These are phyloP conservation scores for Callimorpha dominula DNA, from an alignment of 2,888 invertebrate species.

Conservation along the genomic window DNA sequence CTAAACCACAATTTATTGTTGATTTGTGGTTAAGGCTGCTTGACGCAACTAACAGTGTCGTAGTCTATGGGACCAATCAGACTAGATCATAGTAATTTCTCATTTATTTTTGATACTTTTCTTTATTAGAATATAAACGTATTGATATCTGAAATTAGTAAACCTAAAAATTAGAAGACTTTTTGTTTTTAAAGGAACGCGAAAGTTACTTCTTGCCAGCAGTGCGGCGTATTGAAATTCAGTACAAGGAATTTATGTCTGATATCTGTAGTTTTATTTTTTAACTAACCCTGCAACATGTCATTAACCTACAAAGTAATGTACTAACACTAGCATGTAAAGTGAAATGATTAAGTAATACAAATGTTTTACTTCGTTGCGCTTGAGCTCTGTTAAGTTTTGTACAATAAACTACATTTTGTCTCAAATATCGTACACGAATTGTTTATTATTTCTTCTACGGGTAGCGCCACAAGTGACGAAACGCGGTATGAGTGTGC, in stretches of 20 bases:
- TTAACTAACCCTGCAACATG: slow-evolving; percentile 1
- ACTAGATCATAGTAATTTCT: background rate
- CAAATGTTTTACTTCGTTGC: slow-evolving; percentile 7
- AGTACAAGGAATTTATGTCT: background rate
- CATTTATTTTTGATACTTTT: background rate
- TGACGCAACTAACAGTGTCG: background rate
- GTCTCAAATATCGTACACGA: slow-evolving; percentile 16
- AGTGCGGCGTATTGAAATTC: background rate
- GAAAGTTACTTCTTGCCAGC: background rate
- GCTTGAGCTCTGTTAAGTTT: background rate
- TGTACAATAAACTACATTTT: slow-evolving; percentile 7
- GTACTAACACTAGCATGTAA: background rate
- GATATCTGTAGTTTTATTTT: background rate
- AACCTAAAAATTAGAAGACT: too few species aligned
- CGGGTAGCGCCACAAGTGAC: background rate
- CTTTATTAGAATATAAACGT: background rate
- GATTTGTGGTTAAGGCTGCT: slow-evolving; percentile 5
- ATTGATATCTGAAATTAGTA: background rate
- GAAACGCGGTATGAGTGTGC: background rate
- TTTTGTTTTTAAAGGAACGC: background rate
- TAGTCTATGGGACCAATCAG: background rate
- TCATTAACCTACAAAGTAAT: slow-evolving; percentile 4
- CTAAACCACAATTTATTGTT: slow-evolving; percentile 14
- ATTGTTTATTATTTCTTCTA: background rate
- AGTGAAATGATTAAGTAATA: slow-evolving; percentile 6